Evolutionary conservation across 2,113 vertebrate species (phyloP).

Genomic region (Hemibagrus wyckioides): DNA sequence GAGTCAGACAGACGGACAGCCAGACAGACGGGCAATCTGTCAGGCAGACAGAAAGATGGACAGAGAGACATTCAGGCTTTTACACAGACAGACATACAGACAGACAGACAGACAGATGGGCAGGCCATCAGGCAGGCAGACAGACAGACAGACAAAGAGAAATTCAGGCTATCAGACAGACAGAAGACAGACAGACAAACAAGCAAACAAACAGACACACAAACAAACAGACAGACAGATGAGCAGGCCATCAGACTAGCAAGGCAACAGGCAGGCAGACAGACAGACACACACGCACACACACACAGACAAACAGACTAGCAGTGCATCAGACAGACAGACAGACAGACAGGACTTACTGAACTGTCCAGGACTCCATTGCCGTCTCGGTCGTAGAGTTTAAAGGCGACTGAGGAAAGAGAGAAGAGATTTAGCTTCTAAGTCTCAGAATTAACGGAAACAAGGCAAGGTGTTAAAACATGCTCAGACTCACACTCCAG

Average conservation of each 20-base stretch:
- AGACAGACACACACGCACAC: neutral
- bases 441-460: neutral
- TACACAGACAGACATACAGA: neutral
- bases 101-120: neutral
- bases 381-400: conserved; percentile 88
- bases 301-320: neutral
- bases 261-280: neutral
- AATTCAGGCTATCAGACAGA: neutral
- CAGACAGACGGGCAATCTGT: neutral
- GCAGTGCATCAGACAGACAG: neutral
- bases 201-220: neutral
- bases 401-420: conserved; percentile 83
- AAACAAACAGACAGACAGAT: neutral
- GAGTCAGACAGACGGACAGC: neutral
- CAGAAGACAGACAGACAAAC: neutral
- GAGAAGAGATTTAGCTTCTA: neutral
- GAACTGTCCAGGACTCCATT: conserved; percentile 90
- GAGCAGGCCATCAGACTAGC: too few relatives aligned
- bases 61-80: neutral
- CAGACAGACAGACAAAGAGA: neutral
- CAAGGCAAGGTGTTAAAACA: neutral
- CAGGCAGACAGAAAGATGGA: neutral
- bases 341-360: conserved; percentile 71
- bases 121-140: neutral
- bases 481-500: conserved; percentile 82